Percentiles rank a stretch among this genome's conserved stretches.
These are phyloP conservation scores for Chrysaora quinquecirrha DNA, from an alignment of 30 jellyfish, hydroid and myxozoan genomes.

Conservation along the genomic window DNA sequence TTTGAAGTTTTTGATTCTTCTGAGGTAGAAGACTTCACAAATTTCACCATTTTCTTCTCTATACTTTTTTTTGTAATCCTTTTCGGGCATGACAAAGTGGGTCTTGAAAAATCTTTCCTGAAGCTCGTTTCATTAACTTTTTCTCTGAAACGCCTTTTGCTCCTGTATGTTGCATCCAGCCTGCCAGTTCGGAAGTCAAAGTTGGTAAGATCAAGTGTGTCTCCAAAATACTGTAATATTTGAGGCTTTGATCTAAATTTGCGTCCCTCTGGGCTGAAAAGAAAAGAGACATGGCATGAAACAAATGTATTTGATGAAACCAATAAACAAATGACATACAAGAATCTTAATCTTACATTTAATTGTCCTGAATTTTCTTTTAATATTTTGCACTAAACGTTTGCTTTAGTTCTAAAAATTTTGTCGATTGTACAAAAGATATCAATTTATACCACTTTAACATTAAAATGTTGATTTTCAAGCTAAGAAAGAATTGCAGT, in stretches of 20 bases:
- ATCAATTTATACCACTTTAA: no score
- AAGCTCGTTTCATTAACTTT: constrained; percentile 47
- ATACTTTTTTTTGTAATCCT: constrained; percentile 55
- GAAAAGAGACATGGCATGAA: neutral
- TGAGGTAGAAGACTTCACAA: constrained; percentile 2
- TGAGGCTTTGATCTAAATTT: constrained; percentile 96
- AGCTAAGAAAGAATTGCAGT: no score
- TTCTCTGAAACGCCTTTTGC: constrained; percentile 67
- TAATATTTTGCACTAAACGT: no score
- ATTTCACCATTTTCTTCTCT: constrained; percentile 38
- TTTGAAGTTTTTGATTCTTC: neutral
- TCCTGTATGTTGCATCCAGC: constrained; percentile 47
- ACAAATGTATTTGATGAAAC: no score
- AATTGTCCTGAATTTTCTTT: no score
- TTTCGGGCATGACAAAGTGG: constrained; percentile 34
- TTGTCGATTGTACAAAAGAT: no score
- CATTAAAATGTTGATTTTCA: no score
- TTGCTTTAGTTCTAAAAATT: no score
- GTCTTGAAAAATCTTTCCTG: constrained; percentile 84
- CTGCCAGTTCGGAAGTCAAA: constrained; percentile 93
- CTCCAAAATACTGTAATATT: constrained; percentile 88
- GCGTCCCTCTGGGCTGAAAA: constrained; percentile 92
- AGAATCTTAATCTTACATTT: no score
- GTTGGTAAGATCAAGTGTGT: constrained; percentile 73
- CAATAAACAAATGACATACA: no score